phyloP scores from a whole-genome alignment of 2,113 vertebrate genomes.

The Toxostoma redivivum region DNA sequence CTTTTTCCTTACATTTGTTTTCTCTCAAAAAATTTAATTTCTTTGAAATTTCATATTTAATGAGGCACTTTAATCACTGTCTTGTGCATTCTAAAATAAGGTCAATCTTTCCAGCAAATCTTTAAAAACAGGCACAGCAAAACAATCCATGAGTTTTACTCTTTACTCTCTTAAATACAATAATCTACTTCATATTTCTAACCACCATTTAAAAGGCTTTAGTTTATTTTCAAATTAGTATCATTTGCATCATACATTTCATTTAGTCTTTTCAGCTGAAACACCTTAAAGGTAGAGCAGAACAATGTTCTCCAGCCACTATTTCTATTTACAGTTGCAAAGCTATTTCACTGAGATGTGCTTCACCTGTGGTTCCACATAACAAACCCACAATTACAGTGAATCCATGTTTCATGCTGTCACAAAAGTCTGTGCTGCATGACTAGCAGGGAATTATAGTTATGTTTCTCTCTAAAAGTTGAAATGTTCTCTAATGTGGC shows the following conservation, averaged over 20 bases:
- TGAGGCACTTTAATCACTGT: not conserved
- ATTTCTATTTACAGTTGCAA: not conserved
- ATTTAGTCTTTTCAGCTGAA: not conserved
- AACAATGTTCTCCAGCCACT: not conserved
- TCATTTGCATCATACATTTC: not conserved
- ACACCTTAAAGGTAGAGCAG: not conserved
- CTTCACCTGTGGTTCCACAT: conserved; percentile 23
- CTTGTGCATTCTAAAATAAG: not conserved
- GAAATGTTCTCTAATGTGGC: conserved; percentile 50
- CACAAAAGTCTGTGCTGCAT: not conserved
- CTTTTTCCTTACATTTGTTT: not conserved
- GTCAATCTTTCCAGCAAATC: not conserved
- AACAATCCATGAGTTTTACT: not conserved
- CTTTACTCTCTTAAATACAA: not conserved
- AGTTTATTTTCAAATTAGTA: not conserved
- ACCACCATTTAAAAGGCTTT: not conserved
- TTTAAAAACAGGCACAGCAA: not conserved
- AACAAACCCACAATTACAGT: not conserved
- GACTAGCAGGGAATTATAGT: conserved; percentile 38
- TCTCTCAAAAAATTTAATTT: not conserved
- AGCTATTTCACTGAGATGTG: not conserved
- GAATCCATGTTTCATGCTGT: conserved; percentile 37
- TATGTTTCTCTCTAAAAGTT: conserved; percentile 37
- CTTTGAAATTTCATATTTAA: not conserved
- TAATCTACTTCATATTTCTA: not conserved